Evolutionary conservation across 2,797 vertebrate genomes (phyloP), one percentile per base, ranked within the genome.

Genomic region (Aphelocoma californica): DNA sequence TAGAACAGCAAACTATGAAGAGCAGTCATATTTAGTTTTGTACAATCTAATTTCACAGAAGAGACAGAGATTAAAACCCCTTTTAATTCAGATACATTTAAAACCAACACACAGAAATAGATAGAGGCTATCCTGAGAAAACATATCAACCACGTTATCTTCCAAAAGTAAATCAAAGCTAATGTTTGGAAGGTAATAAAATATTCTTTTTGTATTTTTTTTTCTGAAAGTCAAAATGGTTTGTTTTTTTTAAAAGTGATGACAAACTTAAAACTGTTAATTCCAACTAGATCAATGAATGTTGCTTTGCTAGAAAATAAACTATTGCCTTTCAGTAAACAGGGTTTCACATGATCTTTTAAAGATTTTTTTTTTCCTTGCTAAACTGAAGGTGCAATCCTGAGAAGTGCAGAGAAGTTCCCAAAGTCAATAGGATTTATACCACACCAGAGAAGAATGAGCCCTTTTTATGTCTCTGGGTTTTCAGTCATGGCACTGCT

Each of bases 1-100:
- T 96, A 96, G 94, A 96, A 96, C 56, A 96, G 95, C 88, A 95
- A 83, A 97, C 94, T 94, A 84, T 96, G 93, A 56, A 95, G 40
- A 97, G 77, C 77, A 96, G 82, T 96, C 85, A 94, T 96, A 96
- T 88, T 93, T 77, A 81, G 92, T 95, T 93, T 83, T 95, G 90
- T 91, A 97, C 93, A 96, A 86, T 95, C 84, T 97, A 96, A 98
- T 95, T 97, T 97, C 83, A 97, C 94, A 96, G 89, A 88, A 96
- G 92, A 91, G 89, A 89, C 78, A 70, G 94, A 92, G 75, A 92
- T 92, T 81, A 94, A 94, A 92, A 48, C 42, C 86, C 54, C 44
- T 94, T 92, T 94, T 57, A 92, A 86, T 89, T 64, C 85, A 95
- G 61, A 64, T 56, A 92, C 25, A 1, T 92, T 96, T 93, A 95